These are phyloP conservation scores for Syrmaticus mikado DNA, from an alignment of 2,113 vertebrate species.

Conservation along the genomic window DNA sequence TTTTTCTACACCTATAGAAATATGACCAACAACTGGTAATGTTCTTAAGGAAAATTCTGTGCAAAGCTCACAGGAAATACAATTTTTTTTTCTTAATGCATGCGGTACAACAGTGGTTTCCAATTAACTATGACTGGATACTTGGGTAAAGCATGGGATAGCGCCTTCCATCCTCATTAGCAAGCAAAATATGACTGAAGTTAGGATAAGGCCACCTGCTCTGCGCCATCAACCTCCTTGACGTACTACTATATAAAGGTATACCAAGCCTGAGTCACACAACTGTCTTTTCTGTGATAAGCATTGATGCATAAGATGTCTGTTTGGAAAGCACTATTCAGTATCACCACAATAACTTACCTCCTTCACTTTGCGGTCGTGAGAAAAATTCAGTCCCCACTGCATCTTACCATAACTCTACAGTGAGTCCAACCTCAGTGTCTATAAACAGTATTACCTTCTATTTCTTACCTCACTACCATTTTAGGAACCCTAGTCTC, in stretches of 20 bases:
- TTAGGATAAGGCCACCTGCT: background rate
- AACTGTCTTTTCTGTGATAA: background rate
- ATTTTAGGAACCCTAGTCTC: background rate
- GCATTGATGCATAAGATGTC: background rate
- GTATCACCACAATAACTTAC: background rate
- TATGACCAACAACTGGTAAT: background rate
- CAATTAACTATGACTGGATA: background rate
- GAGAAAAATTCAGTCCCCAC: background rate
- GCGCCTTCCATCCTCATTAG: background rate
- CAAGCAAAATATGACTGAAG: background rate
- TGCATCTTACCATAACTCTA: background rate
- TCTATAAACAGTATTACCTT: background rate
- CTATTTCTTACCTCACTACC: background rate
- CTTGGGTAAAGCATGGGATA: background rate
- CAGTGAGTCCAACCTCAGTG: background rate
- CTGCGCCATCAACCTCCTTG: background rate
- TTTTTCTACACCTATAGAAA: background rate
- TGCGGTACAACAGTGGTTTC: background rate
- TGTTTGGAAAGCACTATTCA: background rate
- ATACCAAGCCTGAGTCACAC: background rate
- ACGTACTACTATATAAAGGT: background rate
- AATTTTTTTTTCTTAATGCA: background rate
- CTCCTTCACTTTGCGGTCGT: background rate
- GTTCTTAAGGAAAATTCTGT: background rate
- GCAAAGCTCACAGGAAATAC: background rate